Percentiles rank a stretch among this genome's conserved stretches.
Conservation (phyloP, 2,888 invertebrate species). For the Chaetogeoica ovagalla region DNA sequence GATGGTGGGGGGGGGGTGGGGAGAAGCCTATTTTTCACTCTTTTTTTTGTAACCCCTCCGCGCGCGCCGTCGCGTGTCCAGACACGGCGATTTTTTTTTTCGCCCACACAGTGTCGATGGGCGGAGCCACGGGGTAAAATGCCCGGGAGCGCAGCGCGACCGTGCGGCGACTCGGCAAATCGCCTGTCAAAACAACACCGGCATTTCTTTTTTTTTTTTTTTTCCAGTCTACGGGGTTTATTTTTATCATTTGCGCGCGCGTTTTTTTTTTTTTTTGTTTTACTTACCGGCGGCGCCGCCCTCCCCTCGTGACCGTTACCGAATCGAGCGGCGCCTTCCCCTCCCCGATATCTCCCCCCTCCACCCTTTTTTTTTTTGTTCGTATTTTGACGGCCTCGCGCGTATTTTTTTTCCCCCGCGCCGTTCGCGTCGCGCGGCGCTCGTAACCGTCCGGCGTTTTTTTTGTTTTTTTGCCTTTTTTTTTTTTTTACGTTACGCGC, state of each 20-base stretch:
- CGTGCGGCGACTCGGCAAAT: conserved; percentile 28
- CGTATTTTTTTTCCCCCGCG: no score
- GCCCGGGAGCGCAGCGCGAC: conserved; percentile 41
- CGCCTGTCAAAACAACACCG: conserved; percentile 46
- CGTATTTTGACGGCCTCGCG: no score
- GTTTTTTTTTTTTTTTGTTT: conserved; percentile 3
- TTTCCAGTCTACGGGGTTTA: conserved; percentile 14
- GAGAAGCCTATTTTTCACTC: conserved; percentile 53
- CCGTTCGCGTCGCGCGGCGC: no score
- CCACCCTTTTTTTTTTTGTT: no score
- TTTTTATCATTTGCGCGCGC: conserved; percentile 14
- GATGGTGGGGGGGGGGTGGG: no score
- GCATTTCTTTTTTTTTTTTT: conserved; percentile 21
- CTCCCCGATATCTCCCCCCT: no score
- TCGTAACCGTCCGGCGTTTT: no score
- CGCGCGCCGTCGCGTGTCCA: conserved; percentile 38
- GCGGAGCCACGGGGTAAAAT: conserved; percentile 14
- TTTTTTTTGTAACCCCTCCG: conserved; percentile 27
- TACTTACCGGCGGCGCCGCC: background rate
- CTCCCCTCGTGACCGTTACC: background rate
- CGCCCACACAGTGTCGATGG: background rate
- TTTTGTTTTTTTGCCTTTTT: no score
- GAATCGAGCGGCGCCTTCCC: no score
- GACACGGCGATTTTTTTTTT: conserved; percentile 48
- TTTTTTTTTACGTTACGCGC: no score